Evolutionary conservation across 2,888 invertebrate genomes (phyloP).

Genomic region (Latrodectus hesperus): DNA sequence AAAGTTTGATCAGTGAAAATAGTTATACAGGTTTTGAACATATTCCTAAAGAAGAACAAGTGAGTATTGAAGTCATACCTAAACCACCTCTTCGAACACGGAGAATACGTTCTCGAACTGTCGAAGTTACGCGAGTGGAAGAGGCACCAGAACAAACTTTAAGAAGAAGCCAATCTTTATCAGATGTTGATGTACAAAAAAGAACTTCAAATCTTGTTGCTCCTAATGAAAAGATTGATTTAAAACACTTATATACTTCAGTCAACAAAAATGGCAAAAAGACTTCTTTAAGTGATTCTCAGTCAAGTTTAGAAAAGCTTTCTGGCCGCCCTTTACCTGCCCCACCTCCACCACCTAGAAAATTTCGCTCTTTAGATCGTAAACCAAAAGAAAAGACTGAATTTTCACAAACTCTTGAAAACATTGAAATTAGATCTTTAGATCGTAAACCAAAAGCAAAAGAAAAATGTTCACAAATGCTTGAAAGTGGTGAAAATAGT

Average conservation of each 20-base stretch:
- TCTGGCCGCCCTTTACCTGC: constrained; percentile 65
- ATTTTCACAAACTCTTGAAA: not conserved
- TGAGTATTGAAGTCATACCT: constrained; percentile 17
- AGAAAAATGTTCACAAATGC: too few relatives aligned
- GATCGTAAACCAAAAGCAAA: constrained; percentile 42
- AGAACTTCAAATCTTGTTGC: constrained; percentile 59
- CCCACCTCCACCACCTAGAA: constrained; percentile 68
- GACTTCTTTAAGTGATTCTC: constrained; percentile 1
- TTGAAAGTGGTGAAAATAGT: too few relatives aligned
- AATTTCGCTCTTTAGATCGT: constrained; percentile 47
- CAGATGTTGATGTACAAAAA: constrained; percentile 67
- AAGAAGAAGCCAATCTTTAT: constrained; percentile 68
- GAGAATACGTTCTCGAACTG: constrained; percentile 65
- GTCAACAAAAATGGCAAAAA: constrained; percentile 61
- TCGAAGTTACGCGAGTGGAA: constrained; percentile 53
- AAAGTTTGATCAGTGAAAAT: not conserved
- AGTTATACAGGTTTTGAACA: not conserved
- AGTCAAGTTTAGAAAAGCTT: constrained; percentile 38
- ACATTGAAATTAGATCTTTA: constrained; percentile 24
- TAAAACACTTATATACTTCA: constrained; percentile 62
- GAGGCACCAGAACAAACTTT: constrained; percentile 36
- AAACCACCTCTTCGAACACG: constrained; percentile 57
- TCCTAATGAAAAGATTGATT: constrained; percentile 13
- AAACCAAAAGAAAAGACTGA: constrained; percentile 16
- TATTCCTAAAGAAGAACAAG: not conserved